phyloP scores from a whole-genome alignment of 2,797 vertebrate species.

The Anguilla pacifica region DNA sequence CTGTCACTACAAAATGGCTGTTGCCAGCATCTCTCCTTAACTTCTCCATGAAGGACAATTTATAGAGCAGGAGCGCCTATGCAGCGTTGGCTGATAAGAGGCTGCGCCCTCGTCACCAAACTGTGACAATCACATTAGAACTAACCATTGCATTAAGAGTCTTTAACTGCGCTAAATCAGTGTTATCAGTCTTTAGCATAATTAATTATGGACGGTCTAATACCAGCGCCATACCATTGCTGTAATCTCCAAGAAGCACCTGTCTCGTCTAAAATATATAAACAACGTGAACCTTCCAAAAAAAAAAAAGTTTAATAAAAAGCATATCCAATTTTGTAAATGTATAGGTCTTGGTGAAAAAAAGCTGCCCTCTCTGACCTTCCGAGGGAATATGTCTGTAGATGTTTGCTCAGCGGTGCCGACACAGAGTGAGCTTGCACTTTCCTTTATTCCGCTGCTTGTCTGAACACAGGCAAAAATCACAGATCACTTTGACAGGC shows the following conservation, averaged over 20 bases:
- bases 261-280: constrained; percentile 6
- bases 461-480: not conserved
- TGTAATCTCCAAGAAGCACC: constrained; percentile 14
- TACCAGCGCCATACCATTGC: not conserved
- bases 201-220: constrained; percentile 18
- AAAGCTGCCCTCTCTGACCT: not conserved
- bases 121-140: constrained; percentile 15
- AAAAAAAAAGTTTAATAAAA: not conserved
- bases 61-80: not conserved
- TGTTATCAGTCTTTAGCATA: constrained; percentile 4
- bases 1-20: not conserved
- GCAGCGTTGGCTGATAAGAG: not conserved
- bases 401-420: too few relatives aligned
- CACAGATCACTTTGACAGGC: not conserved
- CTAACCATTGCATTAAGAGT: constrained; percentile 17
- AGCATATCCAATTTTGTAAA: not conserved
- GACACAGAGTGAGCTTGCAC: not conserved
- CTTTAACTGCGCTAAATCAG: not conserved
- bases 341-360: not conserved
- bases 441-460: not conserved
- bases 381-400: not conserved
- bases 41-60: constrained; percentile 11
- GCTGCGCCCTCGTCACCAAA: not conserved
- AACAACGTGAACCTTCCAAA: not conserved
- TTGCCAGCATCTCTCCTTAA: not conserved